Evolutionary conservation across 2,888 invertebrate genomes (phyloP), one percentile per base, ranked within the genome.

Genomic region (Drosophila melanocephala): DNA sequence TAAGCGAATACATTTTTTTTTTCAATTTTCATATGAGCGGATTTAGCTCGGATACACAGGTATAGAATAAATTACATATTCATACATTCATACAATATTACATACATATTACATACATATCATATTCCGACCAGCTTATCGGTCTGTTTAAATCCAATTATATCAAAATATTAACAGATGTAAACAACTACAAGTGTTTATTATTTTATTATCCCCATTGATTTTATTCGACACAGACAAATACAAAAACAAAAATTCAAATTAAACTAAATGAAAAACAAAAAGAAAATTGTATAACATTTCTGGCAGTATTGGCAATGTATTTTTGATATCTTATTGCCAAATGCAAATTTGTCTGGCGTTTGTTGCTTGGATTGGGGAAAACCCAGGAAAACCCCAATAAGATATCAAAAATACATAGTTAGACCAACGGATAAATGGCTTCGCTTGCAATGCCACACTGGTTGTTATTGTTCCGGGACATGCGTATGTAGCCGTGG

Each of bases 401-500:
- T 7, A 7, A 47, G 14, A 47, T 16, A 26, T 47, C 2, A 26
- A 22, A 22, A 32, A 19, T 22, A 7, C 19, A 2, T 16, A 19
- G 19, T 93, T 95, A 97, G 86, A 97, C 97, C 55, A 97, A 95
- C 28, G 98, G 98, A 94, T 96, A 98, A 91, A 97, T 96, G 71
- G 97, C 96, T 77, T 94, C 92, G 57, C 96, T 94, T 56, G 98
- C 98, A 93, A 98, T 95, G 83, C 97, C 97, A 93, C 98, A 98
- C 91, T 96, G 95, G 93, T 98, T 98, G 56, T 96, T 88, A 87
- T 94, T 95, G 94, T 98, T 97, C 84, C 98, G 95, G 26, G 97
- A 95, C 96, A 98, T 97, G 94, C 96, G 96, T 90, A 98, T 96
- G 94, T 97, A 98, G 37, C 98, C 98, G 0, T 95, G 91, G 30